Percentiles rank a stretch among this genome's conserved stretches.
Conservation (phyloP, 2,113 vertebrate species). For the Actenoides lindsayi region DNA sequence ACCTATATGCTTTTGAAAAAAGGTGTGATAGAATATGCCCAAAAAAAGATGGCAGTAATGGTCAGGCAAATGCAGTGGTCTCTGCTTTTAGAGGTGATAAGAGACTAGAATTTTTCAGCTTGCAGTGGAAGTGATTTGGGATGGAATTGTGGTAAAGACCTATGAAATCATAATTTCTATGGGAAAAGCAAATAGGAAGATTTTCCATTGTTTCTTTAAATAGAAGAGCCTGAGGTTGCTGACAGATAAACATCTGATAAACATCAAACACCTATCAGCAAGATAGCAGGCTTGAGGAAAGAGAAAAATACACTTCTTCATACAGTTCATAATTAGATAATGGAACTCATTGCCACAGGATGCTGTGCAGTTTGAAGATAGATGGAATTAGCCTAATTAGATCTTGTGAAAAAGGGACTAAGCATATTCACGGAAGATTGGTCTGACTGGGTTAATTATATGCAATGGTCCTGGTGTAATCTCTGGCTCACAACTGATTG, state of each 20-base stretch:
- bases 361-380: background rate
- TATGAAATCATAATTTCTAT: background rate
- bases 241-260: background rate
- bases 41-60: background rate
- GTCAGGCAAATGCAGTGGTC: background rate
- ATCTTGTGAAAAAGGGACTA: background rate
- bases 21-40: background rate
- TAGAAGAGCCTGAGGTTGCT: background rate
- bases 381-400: background rate
- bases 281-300: background rate
- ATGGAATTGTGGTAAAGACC: background rate
- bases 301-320: background rate
- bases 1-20: background rate
- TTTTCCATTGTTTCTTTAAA: background rate
- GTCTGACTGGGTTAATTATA: background rate
- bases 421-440: background rate
- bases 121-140: background rate
- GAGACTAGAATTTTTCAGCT: background rate
- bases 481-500: background rate
- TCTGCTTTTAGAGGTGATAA: background rate
- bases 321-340: background rate
- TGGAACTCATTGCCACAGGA: background rate
- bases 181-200: background rate
- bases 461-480: background rate
- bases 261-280: background rate